These are phyloP conservation scores for Typhlichthys eigenmanni DNA, from an alignment of 2,797 vertebrate species.

Conservation along the genomic window DNA sequence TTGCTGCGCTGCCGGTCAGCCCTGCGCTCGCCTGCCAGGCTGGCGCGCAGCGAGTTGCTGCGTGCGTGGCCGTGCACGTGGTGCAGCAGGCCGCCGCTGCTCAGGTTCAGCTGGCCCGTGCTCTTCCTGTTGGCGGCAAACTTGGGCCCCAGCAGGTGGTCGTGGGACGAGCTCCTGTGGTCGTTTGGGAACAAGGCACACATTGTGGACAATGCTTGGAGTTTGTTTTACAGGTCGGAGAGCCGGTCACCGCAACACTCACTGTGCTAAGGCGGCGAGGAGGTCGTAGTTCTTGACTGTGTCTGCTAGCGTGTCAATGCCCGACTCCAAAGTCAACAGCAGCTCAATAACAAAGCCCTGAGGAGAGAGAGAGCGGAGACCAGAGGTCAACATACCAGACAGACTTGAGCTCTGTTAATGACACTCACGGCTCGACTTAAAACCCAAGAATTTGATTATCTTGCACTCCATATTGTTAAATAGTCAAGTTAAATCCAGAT, in stretches of 20 bases:
- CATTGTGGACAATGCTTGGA: no score
- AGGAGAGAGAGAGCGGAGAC: constrained; percentile 2
- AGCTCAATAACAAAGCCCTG: constrained; percentile 99
- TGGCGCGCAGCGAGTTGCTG: constrained; percentile 92
- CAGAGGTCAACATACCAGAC: constrained; percentile 3
- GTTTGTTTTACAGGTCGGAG: not conserved
- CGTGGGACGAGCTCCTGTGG: constrained; percentile 84
- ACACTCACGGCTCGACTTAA: no score
- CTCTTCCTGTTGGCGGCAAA: constrained; percentile 96
- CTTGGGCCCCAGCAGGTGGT: constrained; percentile 90
- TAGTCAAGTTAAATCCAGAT: no score
- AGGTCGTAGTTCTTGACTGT: constrained; percentile 96
- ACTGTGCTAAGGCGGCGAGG: constrained; percentile 95
- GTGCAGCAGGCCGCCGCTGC: constrained; percentile 80
- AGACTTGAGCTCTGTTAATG: no score
- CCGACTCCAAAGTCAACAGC: constrained; percentile 96
- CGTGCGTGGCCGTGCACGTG: constrained; percentile 77
- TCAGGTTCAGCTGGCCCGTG: constrained; percentile 95
- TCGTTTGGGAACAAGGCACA: not conserved
- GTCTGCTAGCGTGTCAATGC: constrained; percentile 95
- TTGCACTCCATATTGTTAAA: no score
- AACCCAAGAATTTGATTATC: no score
- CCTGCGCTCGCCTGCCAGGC: constrained; percentile 85
- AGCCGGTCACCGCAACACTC: constrained; percentile 65
- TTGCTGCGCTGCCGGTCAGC: constrained; percentile 90